A percentile compares a stretch with the other conserved stretches of the same genome.
Conservation (phyloP, 2,113 vertebrate species). For the Cyanoliseus patagonus region DNA sequence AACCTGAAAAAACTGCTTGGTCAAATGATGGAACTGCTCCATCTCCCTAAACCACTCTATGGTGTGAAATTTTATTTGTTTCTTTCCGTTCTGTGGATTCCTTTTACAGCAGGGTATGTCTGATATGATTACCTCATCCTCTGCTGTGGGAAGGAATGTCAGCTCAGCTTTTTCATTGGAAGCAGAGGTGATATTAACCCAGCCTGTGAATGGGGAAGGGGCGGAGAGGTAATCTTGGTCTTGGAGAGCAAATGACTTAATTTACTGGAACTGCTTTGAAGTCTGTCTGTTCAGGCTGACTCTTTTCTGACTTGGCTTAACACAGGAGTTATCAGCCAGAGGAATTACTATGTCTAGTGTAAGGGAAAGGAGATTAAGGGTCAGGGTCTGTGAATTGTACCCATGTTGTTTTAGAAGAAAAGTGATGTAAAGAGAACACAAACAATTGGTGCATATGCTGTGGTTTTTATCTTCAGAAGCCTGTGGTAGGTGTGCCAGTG, state of each 20-base stretch:
- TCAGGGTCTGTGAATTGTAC: not conserved
- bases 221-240: not conserved
- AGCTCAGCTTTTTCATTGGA: not conserved
- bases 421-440: not conserved
- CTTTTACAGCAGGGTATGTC: not conserved
- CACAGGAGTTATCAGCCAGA: not conserved
- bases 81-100: not conserved
- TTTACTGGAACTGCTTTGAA: not conserved
- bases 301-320: not conserved
- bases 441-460: not conserved
- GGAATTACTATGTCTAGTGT: fast-evolving
- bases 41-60: not conserved
- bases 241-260: not conserved
- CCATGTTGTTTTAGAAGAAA: not conserved
- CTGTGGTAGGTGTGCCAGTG: slow-evolving; percentile 13
- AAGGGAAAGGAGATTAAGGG: not conserved
- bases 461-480: slow-evolving; percentile 18
- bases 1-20: not conserved
- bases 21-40: not conserved
- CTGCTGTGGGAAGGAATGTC: not conserved
- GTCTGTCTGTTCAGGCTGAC: not conserved
- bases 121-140: not conserved
- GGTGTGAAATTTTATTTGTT: not conserved
- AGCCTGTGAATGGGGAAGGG: not conserved
- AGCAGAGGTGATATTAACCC: not conserved